These are phyloP conservation scores for Scaptomyza parva DNA, from an alignment of 2,888 invertebrate genomes.

Conservation along the genomic window DNA sequence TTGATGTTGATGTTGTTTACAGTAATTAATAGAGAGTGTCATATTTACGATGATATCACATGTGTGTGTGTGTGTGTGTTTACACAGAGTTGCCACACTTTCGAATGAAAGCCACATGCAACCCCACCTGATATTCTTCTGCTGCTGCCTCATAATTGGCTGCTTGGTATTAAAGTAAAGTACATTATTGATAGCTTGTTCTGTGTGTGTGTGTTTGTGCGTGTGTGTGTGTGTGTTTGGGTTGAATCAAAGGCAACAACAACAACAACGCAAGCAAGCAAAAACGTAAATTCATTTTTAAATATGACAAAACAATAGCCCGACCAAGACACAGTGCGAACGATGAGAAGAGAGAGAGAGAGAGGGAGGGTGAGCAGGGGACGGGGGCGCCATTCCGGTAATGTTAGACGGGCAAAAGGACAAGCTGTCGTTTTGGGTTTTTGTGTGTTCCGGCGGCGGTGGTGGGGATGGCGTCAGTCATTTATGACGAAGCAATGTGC, in stretches of 20 bases:
- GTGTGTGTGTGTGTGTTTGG: background rate
- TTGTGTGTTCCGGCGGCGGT: conserved; percentile 14
- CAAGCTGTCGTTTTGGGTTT: conserved; percentile 60
- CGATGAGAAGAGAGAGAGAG: background rate
- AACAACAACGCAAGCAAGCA: too few relatives aligned
- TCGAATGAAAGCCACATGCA: too few relatives aligned
- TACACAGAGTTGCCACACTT: background rate
- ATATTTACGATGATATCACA: conserved; percentile 56
- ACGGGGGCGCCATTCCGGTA: conserved; percentile 7
- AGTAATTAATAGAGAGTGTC: conserved; percentile 69
- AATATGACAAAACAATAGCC: conserved; percentile 78
- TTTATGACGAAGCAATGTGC: conserved; percentile 75
- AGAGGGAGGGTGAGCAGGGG: background rate
- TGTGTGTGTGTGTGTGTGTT: background rate
- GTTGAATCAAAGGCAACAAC: conserved; percentile 9
- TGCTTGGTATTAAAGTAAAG: conserved; percentile 62
- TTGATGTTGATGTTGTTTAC: conserved; percentile 35
- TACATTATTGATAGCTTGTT: conserved; percentile 78
- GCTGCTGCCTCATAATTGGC: conserved; percentile 63
- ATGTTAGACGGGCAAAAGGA: conserved; percentile 58
- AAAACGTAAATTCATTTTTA: conserved; percentile 76
- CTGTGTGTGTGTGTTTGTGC: conserved; percentile 2
- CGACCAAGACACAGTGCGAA: background rate
- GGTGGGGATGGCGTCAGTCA: conserved; percentile 58
- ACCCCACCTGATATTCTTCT: too few relatives aligned